Evolutionary conservation across 2,113 vertebrate species (phyloP), one percentile per base, ranked within the genome.

Genomic region (Urocynchramus pylzowi): DNA sequence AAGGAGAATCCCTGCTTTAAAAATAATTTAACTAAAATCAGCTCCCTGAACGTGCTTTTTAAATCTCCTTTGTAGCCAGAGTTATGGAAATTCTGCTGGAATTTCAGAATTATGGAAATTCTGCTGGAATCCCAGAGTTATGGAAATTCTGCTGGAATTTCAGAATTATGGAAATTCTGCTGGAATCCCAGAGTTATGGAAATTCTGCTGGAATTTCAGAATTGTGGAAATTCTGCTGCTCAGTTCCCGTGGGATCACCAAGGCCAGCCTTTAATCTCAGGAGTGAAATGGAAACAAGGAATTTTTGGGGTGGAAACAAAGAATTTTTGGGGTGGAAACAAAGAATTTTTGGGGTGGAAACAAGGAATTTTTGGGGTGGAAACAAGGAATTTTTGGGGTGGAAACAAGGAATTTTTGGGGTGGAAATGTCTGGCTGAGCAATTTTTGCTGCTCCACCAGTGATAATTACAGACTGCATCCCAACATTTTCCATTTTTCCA

Each of bases 391-490:
- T 90, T 47, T n/a, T n/a, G n/a, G n/a, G n/a, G n/a, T 24, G 70
- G 71, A 89, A 90, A 71, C 19, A 4, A 27, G 81, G 73, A 52
- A 41, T 82, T 90, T 41, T 41, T 6, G 59, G 73, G 61, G 31
- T 67, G 89, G 79, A 68, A 88, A 50, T 1, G 0, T 44, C 74
- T 1, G 37, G 11, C 41, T 13, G 10, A 22, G 18, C 18, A 19
- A 9, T 47, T 21, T 30, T 26, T 85, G 60, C 61, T 85, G 10
- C 74, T 56, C 37, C 64, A 28, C 13, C 45, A 19, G 31, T 35
- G 1, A 7, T 14, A 54, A 61, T 33, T 24, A 33, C 1, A 22
- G 35, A 1, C 12, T 0, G 35, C 9, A 6, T 3, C 81, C 49
- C 81, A 41, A 6, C 7, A 1, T 26, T 31, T 50, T n/a, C 73